Evolutionary conservation across 2,888 invertebrate species (phyloP), one percentile per base, ranked within the genome.

Genomic region (Heteromyza rotundicornis): DNA sequence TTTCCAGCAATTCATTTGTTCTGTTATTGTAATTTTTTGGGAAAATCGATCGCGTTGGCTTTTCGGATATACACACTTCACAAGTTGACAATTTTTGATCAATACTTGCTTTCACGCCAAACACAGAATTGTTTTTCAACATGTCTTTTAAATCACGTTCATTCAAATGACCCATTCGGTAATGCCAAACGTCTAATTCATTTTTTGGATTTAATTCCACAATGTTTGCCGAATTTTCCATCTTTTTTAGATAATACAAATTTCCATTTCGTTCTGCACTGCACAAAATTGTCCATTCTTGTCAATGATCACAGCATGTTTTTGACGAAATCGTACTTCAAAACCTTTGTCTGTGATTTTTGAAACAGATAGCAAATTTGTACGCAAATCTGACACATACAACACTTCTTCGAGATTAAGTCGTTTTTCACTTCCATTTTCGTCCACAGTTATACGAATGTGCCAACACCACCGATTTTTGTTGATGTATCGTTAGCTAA

Each of bases 1-100:
- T 7, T n/a, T 60, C 50, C 5, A 64, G 24, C 12, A 64, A n/a
- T 7, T 53, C 56, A n/a, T 52, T 36, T 17, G 54, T 52, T 20
- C 62, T 17, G 5, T 19, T 17, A 19, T 47, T 19, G 17, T 19
- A 19, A 20, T 47, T 7, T 14, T 17, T 47, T 3, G 47, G 19
- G 47, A 47, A 47, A 47, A 17, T 47, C 19, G 5, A 5, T 20
- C 19, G 47, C 7, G 47, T 47, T 47, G 2, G 47, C 47, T 47
- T 47, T 47, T 47, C 47, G 47, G 19, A 19, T 47, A 47, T 47
- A 19, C 20, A 47, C 2, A 47, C 47, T 47, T 47, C 47, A 14
- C 20, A 47, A 19, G 2, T 14, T 47, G 47, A 19, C 19, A 47
- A 47, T 47, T 47, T 47, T 20, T 47, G 5, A 47, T 47, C 14